Conservation (phyloP, 2,888 invertebrate genomes). For the Amphiduros pacificus region DNA sequence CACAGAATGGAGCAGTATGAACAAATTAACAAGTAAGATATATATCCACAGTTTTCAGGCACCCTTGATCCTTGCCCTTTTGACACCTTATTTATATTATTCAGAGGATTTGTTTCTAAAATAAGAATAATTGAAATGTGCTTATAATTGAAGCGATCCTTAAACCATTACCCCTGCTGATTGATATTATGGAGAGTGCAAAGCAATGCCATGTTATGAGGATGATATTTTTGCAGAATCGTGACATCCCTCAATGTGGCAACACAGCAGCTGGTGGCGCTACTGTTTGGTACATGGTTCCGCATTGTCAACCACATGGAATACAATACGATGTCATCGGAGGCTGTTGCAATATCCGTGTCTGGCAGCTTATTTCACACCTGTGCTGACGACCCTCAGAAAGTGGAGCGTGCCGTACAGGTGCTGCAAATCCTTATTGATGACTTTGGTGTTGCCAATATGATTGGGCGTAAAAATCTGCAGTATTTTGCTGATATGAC, state of each 20-base stretch:
- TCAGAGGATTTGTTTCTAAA: no score
- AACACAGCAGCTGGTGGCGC: constrained; percentile 82
- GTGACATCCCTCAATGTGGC: constrained; percentile 26
- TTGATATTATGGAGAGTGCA: no score
- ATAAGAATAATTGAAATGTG: no score
- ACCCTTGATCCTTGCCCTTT: no score
- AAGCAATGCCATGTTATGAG: no score
- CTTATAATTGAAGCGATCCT: no score
- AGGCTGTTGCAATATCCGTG: constrained; percentile 57
- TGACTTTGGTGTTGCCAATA: constrained; percentile 91
- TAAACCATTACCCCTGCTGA: no score
- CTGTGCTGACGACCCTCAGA: constrained; percentile 53
- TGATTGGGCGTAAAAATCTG: constrained; percentile 73
- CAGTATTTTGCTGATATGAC: constrained; percentile 56
- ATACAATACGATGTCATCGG: constrained; percentile 57
- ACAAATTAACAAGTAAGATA: constrained; percentile 86
- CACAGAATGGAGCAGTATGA: constrained; percentile 84
- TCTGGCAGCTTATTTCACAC: constrained; percentile 59
- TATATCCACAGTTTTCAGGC: no score
- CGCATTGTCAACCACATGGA: constrained; percentile 57
- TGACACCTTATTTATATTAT: no score
- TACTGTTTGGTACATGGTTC: constrained; percentile 89
- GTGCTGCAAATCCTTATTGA: constrained; percentile 97
- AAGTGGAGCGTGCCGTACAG: constrained; percentile 59
- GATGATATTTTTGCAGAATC: no score